phyloP scores from a whole-genome alignment of 1,140 invertebrate species.

The Oedothorax gibbosus region DNA sequence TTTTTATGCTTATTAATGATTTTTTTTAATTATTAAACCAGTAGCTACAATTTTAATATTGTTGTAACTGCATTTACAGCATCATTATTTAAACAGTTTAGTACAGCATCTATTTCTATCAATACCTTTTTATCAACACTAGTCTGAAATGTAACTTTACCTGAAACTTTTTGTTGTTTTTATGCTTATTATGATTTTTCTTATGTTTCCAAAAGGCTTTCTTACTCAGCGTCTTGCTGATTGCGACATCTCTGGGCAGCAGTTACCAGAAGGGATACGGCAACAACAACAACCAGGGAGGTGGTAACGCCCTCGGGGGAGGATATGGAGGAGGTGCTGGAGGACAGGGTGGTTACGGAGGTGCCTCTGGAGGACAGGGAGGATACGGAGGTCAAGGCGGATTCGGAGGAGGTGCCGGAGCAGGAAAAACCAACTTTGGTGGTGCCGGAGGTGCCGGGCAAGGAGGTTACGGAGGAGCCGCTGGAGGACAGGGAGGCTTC shows the following conservation, averaged over 20 bases:
- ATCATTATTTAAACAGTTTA: too few species aligned
- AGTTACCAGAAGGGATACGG: constrained; percentile 38
- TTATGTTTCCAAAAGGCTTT: constrained; percentile 12
- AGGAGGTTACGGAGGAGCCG: constrained; percentile 12
- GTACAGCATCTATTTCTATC: too few species aligned
- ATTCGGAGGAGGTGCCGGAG: constrained; percentile 23
- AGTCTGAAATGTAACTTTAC: too few species aligned
- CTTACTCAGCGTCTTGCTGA: constrained; percentile 25
- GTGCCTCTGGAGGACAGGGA: constrained; percentile 5
- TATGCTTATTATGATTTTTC: too few species aligned
- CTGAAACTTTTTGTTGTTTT: too few species aligned
- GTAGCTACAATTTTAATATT: too few species aligned
- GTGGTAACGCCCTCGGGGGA: neutral
- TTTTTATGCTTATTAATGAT: too few species aligned
- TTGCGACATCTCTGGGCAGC: constrained; percentile 26
- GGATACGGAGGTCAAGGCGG: constrained; percentile 48
- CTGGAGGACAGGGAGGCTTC: constrained; percentile 28
- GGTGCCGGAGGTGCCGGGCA: neutral
- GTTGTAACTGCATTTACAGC: too few species aligned
- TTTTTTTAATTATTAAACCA: too few species aligned
- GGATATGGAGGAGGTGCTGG: constrained; percentile 15
- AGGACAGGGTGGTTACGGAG: neutral
- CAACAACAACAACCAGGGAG: constrained; percentile 5
- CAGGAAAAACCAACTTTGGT: neutral
- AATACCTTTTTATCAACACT: too few species aligned